Percentiles rank a stretch among this genome's conserved stretches.
Conservation (phyloP, 2,888 invertebrate genomes). For the Dolichomitus sp. region DNA sequence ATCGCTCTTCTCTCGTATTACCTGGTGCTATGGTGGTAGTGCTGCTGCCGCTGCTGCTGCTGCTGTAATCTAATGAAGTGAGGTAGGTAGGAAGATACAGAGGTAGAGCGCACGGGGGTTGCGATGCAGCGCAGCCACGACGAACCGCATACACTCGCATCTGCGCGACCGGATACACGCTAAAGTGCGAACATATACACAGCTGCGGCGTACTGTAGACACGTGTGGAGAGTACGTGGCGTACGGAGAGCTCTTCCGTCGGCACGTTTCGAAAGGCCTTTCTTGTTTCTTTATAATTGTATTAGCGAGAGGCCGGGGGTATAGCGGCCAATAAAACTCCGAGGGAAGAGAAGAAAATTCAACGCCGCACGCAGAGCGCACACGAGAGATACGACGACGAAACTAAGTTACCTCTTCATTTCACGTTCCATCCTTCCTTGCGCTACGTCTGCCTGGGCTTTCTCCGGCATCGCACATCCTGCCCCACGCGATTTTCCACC, state of each 20-base stretch:
- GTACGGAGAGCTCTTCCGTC: constrained; percentile 43
- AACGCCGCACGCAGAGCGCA: constrained; percentile 48
- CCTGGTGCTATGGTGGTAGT: neutral
- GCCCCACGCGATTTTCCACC: constrained; percentile 43
- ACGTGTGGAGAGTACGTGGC: constrained; percentile 15
- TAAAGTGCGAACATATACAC: neutral
- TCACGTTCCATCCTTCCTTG: constrained; percentile 48
- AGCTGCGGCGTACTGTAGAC: constrained; percentile 1
- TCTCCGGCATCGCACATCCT: constrained; percentile 2
- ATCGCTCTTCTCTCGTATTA: constrained; percentile 32
- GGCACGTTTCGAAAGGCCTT: constrained; percentile 34
- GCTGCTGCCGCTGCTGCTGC: constrained; percentile 4
- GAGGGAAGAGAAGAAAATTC: constrained; percentile 59
- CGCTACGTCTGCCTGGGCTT: constrained; percentile 13
- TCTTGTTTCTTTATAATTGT: constrained; percentile 68
- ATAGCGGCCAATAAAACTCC: constrained; percentile 62
- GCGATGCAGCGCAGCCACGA: constrained; percentile 21
- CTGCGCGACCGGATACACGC: neutral
- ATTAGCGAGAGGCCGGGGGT: constrained; percentile 50
- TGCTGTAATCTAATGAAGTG: constrained; percentile 43
- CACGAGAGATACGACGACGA: constrained; percentile 58
- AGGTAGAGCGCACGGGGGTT: neutral
- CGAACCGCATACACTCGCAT: neutral
- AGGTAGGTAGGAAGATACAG: constrained; percentile 33
- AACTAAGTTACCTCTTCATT: constrained; percentile 69